Evolutionary conservation across 2,888 invertebrate species (phyloP), one percentile per base, ranked within the genome.

Genomic region (Thereva nobilitata): DNA sequence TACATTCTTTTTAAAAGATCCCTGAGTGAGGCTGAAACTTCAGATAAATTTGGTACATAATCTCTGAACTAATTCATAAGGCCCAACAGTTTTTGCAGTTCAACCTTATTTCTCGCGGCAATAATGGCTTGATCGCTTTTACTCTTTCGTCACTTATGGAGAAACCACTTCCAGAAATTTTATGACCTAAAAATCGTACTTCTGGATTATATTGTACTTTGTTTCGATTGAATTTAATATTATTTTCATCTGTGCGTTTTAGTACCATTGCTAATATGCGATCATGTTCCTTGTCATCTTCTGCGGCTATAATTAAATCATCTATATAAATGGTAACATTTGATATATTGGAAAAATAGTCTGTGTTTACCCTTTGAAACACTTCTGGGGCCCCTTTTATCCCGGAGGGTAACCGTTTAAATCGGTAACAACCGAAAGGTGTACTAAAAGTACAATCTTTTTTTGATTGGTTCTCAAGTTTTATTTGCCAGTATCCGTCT

Each of bases 11-110:
- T 67, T 50, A 67, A 52, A 23, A 47, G 50, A 44, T 47, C 38
- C 8, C 68, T 49, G 9, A 68, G 59, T 10, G 68, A 68, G 9
- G 54, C 63, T 7, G 67, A 63, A 10, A n/a, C n/a, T n/a, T n/a
- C n/a, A n/a, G n/a, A n/a, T n/a, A n/a, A n/a, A n/a, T n/a, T n/a
- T n/a, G n/a, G 66, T 37, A 72, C 56, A 70, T 70, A 72, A n/a
- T 70, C 69, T 47, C 68, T 56, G 35, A 70, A 52, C 66, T 70
- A 72, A 57, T 70, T 72, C 10, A 64, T 63, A 54, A 69, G 67
- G 41, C 68, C 53, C 37, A 53, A 40, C 7, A 69, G 45, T 50
- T 49, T 55, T 41, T 65, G 64, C 8, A 65, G 52, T 12, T 42
- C 64, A 41, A 42, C 40, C 38, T 68, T 68, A 8, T 35, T 4